Base-by-base conservation (phyloP, 2,888 invertebrate species). In the Eretmocerus hayati region DNA sequence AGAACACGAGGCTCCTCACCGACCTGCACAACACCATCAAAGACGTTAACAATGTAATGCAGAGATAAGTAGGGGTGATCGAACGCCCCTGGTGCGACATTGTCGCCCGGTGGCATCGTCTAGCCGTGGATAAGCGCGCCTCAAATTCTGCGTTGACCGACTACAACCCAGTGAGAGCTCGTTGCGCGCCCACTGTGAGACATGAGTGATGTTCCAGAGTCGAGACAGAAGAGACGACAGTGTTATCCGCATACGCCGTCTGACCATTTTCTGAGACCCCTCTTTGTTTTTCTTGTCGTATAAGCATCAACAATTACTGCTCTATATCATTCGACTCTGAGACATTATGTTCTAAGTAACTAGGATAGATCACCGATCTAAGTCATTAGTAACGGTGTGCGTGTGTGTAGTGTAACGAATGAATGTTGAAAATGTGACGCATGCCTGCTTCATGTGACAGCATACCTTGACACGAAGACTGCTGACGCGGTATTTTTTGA, bases 21-120 rank as follows among this genome's bases (percentile, higher is more conserved):
- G 88, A 88, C 60, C 82, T 90, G 55, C 83, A 84, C 60, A 83
- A 81, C 63, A 81, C 82, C 47, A 77, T 84, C 55, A 80, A 78
- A 60, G 87, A 88, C 64, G 81, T 88, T 50, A 81, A 84, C 55
- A 83, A 85, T 63, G 83, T 85, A 61, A 83, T 88, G 66, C 79
- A 83, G 70, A 80, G 83, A 75, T 81, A 71, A 65, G 63, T n/a
- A n/a, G n/a, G n/a, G n/a, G n/a, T n/a, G n/a, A n/a, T n/a, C n/a
- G n/a, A n/a, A n/a, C n/a, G n/a, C n/a, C n/a, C n/a, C n/a, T n/a
- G n/a, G n/a, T n/a, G n/a, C n/a, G n/a, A n/a, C n/a, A n/a, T n/a
- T n/a, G n/a, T n/a, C n/a, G n/a, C n/a, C n/a, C n/a, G n/a, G 42
- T 11, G 33, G 35, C 35, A 30, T 36, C 21, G 38, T n/a, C n/a